Evolutionary conservation across 2,888 invertebrate species (phyloP).

Genomic region (Catonia carolina): DNA sequence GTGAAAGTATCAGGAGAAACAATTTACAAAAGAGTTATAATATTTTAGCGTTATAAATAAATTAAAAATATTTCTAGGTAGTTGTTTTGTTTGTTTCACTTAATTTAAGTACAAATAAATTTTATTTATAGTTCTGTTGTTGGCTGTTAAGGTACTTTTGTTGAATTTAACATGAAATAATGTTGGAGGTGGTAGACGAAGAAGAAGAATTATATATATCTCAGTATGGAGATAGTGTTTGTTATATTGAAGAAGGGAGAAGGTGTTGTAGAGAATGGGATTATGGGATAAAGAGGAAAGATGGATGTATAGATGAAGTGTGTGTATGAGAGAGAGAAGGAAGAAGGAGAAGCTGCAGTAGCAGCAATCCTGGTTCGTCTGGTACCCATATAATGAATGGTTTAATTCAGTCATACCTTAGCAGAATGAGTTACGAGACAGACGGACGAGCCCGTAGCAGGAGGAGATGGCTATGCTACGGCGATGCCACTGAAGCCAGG

Average conservation of each 20-base stretch:
- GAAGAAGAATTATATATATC: no score
- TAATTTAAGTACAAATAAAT: no score
- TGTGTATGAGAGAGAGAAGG: not conserved
- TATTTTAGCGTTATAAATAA: no score
- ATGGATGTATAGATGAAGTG: slow-evolving; percentile 23
- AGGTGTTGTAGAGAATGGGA: not conserved
- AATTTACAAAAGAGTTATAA: no score
- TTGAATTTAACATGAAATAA: no score
- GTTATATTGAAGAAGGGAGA: not conserved
- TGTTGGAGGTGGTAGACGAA: no score
- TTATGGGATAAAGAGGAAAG: not conserved
- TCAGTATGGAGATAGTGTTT: not conserved
- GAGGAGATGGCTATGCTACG: no score
- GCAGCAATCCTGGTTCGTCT: not conserved
- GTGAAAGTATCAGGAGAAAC: no score
- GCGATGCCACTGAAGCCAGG: slow-evolving; percentile 3
- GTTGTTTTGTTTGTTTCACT: no score
- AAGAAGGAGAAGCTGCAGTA: not conserved
- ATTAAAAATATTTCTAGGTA: no score
- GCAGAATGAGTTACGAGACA: slow-evolving; percentile 8
- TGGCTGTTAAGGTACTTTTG: no score
- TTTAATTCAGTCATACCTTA: slow-evolving; percentile 14
- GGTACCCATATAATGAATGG: slow-evolving; percentile 9
- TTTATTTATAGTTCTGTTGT: no score
- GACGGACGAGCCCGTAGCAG: not conserved